Conservation (phyloP, 2,888 invertebrate species). For the Frankliniella intonsa region DNA sequence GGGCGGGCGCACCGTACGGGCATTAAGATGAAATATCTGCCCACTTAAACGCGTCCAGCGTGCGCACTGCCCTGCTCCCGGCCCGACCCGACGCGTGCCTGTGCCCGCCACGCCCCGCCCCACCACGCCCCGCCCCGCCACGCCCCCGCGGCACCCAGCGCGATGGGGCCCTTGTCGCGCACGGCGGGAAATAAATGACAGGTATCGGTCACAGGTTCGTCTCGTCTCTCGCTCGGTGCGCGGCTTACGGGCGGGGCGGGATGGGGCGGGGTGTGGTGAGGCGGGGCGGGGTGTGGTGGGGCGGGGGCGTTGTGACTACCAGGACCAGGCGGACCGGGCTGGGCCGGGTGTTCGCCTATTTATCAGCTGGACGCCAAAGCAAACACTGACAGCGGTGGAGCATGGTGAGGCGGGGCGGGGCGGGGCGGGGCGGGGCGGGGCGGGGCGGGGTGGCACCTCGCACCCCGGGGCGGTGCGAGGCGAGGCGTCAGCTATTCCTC, state of each 20-base stretch:
- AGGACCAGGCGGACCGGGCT: not conserved
- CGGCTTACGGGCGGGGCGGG: not conserved
- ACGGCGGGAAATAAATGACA: not conserved
- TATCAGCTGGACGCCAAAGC: slow-evolving; percentile 11
- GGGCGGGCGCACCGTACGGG: not conserved
- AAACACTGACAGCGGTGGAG: not conserved
- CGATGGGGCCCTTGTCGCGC: not conserved
- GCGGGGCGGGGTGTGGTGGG: not conserved
- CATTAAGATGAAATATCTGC: not conserved
- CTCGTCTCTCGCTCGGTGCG: not conserved
- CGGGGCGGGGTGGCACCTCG: too few species aligned
- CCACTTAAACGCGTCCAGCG: not conserved
- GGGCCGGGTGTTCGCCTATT: not conserved
- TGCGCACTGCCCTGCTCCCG: not conserved
- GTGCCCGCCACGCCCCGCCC: not conserved
- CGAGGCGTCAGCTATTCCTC: not conserved
- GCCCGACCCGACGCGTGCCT: not conserved
- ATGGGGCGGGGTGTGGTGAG: not conserved
- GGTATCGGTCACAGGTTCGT: not conserved
- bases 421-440: too few species aligned
- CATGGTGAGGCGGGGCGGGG: not conserved
- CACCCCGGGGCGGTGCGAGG: not conserved
- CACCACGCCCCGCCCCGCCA: not conserved
- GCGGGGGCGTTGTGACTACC: not conserved
- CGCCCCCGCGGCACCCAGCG: not conserved